Base-by-base conservation (phyloP, 1,140 invertebrate genomes). In the Ceratina australensis region DNA sequence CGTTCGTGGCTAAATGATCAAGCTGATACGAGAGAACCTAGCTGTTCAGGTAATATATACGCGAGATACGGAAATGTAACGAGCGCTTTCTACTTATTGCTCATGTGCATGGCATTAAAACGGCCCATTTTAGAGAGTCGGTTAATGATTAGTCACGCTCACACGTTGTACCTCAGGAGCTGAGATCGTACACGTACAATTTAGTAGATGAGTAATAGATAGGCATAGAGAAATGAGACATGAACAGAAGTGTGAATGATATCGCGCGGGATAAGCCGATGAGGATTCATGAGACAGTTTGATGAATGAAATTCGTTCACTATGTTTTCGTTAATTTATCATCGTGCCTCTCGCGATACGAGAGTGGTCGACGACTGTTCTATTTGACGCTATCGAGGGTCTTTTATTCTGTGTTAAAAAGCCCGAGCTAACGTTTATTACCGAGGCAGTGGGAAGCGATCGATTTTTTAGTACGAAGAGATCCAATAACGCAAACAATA, bases 91-190 rank as follows among this genome's bases (percentile, higher is more conserved):
- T 24, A 4, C 33, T 59, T 66, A 65, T 33, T 59, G 65, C 52
- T 71, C 60, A 20, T 77, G 24, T 49, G 66, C 47, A 79, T 24
- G 49, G n/a, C 57, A 52, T 74, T 79, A 74, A 66, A 33, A 49
- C 13, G 26, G 24, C 26, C 28, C n/a, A 24, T 63, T 22, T 20
- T 10, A 42, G 33, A 57, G 22, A 52, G 10, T 63, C 67, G 59
- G 60, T 71, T 77, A 77, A 72, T 66, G 47, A 85, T 83, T 78
- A 81, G 84, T 84, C 52, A 63, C 50, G 71, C 57, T 75, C 73
- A 84, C 69, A 82, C 69, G 75, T 87, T 85, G 87, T 90, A 91
- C 91, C 91, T 92, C 91, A 92, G 91, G 91, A 92, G 91, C 86
- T 91, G 91, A 91, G 90, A 91, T 92, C 90, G 90, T 87, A 88